phyloP scores from a whole-genome alignment of 2,888 invertebrate genomes.

The Drosophila rubida region DNA sequence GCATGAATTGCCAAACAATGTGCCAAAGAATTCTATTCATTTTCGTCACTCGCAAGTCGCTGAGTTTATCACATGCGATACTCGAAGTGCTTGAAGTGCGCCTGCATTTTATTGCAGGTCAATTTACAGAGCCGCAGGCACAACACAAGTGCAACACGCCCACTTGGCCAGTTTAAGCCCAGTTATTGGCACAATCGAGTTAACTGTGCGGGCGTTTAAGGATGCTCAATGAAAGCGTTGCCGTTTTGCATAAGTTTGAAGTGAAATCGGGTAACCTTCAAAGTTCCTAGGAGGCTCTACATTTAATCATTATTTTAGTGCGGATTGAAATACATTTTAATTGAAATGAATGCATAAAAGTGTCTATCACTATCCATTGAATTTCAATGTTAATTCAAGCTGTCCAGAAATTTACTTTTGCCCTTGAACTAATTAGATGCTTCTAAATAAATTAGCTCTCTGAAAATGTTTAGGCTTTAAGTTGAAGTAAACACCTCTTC shows the following conservation, averaged over 20 bases:
- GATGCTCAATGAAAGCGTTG: background rate
- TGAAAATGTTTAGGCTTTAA: no score
- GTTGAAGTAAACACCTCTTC: no score
- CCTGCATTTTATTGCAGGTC: conserved; percentile 20
- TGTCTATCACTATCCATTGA: no score
- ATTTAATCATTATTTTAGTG: no score
- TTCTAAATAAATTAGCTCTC: no score
- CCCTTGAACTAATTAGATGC: no score
- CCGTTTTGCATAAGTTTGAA: background rate
- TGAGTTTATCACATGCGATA: background rate
- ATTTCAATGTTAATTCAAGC: no score
- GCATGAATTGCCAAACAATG: conserved; percentile 52
- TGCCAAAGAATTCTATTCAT: conserved; percentile 19
- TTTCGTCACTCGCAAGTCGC: background rate
- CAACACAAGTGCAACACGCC: conserved; percentile 13
- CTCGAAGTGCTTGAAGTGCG: background rate
- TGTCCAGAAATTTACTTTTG: no score
- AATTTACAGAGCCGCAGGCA: conserved; percentile 8
- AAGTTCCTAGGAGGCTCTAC: background rate
- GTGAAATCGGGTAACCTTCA: background rate
- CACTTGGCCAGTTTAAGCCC: conserved; percentile 6
- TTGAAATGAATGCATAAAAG: no score
- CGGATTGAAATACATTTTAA: no score
- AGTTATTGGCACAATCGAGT: background rate
- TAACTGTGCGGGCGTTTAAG: conserved; percentile 30